Base-by-base conservation (phyloP, 2,888 invertebrate genomes). In the Strigamia maritima region DNA sequence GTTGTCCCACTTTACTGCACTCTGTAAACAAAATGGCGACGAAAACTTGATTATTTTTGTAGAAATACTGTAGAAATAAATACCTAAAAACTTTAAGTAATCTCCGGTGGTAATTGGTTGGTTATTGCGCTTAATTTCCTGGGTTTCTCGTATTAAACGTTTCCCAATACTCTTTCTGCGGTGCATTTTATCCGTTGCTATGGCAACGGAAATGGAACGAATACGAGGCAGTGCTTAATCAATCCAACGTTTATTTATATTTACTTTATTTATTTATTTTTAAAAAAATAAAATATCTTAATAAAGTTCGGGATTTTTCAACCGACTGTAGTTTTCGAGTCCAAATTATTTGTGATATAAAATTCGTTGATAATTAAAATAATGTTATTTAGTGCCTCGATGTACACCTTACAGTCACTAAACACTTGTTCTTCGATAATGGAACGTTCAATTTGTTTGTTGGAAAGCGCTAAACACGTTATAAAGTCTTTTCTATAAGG, bases 1-100 rank as follows among this genome's bases (percentile, higher is more conserved):
- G 79, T 35, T 35, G 40, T 70, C 80, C 80, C n/a, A 81, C 24
- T 19, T 76, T 80, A 19, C 22, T 77, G 24, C 40, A 24, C 19
- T 77, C 77, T 44, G 16, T 14, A 44, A 44, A 31, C 31, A 31
- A 31, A 31, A 31, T 31, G 31, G 31, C 31, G 31, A 7, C 3
- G 31, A 31, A 7, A 31, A 31, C 2, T 7, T 31, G 31, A 7
- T 31, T 31, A 31, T 31, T 31, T 31, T 31, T 31, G 31, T 2
- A 4, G 2, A 4, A 31, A 2, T 31, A 31, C 31, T 31, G 2
- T 31, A 31, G 31, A 2, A 31, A 31, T 31, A 31, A 4, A 31
- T 31, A 44, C 44, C 44, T 44, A 44, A 44, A 16, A 44, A 7
- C 2, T 44, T 44, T 16, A 44, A 44, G 44, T 44, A 44, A 1